Conservation (phyloP, 2,888 invertebrate species). For the Papilio gigon region DNA sequence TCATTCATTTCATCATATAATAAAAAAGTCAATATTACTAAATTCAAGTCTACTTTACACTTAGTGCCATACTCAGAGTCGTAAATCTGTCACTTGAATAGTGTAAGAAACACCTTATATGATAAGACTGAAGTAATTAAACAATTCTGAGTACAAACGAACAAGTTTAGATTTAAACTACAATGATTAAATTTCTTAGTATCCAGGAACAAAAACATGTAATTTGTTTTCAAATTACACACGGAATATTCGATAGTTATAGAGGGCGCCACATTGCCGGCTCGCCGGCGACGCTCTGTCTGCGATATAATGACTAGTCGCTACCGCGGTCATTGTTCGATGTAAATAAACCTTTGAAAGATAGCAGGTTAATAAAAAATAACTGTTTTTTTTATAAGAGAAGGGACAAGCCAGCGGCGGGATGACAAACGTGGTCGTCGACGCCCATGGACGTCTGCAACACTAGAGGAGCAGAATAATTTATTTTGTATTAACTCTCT, state of each 20-base stretch:
- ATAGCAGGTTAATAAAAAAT: background rate
- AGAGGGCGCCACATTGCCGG: background rate
- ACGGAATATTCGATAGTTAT: background rate
- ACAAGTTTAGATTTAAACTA: background rate
- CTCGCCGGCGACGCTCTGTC: conserved; percentile 7
- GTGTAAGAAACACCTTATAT: no score
- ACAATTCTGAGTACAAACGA: no score
- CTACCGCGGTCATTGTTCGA: background rate
- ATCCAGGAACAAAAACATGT: background rate
- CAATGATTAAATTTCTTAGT: background rate
- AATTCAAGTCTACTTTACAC: background rate
- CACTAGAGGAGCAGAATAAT: no score
- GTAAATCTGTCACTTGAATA: no score
- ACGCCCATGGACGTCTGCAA: no score
- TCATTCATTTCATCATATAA: background rate
- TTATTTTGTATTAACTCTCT: no score
- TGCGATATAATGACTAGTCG: background rate
- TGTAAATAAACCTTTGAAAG: background rate
- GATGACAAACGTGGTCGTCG: no score
- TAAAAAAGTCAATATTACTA: background rate
- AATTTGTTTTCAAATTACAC: conserved; percentile 1
- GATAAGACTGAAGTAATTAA: no score
- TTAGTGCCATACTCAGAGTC: no score
- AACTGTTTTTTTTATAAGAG: no score
- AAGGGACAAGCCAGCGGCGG: no score